A percentile compares a stretch with the other conserved stretches of the same genome.
phyloP scores from a whole-genome alignment of 2,797 vertebrate species.

The Melopsittacus undulatus region DNA sequence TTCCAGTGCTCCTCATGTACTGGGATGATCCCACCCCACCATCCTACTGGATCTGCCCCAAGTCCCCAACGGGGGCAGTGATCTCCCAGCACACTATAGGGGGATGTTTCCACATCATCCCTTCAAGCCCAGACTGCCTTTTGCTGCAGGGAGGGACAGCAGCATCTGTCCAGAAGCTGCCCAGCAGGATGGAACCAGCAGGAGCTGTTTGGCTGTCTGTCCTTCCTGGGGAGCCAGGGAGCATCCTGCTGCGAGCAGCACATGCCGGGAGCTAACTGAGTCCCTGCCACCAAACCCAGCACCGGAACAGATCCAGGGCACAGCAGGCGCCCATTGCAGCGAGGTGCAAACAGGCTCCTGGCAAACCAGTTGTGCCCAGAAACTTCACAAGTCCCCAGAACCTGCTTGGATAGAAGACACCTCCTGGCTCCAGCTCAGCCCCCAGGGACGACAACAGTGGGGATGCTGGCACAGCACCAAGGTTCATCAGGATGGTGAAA shows the following conservation, averaged over 20 bases:
- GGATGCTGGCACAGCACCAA: background rate
- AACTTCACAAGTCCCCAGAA: background rate
- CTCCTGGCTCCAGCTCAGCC: background rate
- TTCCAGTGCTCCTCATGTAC: rapidly evolving
- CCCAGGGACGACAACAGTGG: rapidly evolving
- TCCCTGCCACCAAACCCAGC: rapidly evolving
- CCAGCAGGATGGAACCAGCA: rapidly evolving
- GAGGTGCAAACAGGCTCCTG: background rate
- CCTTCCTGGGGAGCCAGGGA: background rate
- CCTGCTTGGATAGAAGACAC: background rate
- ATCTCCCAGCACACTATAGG: rapidly evolving
- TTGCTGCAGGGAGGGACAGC: background rate
- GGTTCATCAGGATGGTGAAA: rapidly evolving
- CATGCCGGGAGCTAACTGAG: background rate
- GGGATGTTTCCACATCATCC: rapidly evolving
- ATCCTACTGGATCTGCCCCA: background rate
- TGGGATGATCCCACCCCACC: background rate
- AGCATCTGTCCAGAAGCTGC: background rate
- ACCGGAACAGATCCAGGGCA: rapidly evolving
- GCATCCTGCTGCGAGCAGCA: background rate
- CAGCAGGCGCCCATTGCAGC: background rate
- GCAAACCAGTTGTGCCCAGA: background rate
- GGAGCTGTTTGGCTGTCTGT: rapidly evolving
- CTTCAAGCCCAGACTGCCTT: background rate
- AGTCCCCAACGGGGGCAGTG: background rate